A percentile compares a stretch with the other conserved stretches of the same genome.
Evolutionary conservation across 2,113 vertebrate genomes (phyloP).

Genomic region (Lichenostomus cassidix): DNA sequence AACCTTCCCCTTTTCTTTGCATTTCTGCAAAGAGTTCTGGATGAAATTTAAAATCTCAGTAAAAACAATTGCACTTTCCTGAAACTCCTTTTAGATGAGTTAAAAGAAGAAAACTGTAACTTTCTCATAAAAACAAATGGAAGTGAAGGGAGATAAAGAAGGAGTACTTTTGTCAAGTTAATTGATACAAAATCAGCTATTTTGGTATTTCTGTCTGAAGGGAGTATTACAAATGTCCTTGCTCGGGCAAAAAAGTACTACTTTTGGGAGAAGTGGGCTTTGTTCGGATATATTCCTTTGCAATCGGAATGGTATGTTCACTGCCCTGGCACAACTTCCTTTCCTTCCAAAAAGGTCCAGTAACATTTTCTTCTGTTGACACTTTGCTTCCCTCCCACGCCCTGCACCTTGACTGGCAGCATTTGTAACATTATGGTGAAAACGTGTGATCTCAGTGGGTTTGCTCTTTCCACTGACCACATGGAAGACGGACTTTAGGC

Average conservation of each 20-base stretch:
- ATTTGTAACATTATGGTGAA: neutral
- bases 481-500: neutral
- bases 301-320: neutral
- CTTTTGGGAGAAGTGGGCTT: neutral
- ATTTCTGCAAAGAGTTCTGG: neutral
- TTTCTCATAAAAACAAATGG: neutral
- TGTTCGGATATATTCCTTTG: neutral
- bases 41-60: neutral
- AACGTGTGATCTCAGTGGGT: neutral
- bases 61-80: neutral
- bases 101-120: neutral
- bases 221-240: neutral
- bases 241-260: neutral
- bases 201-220: neutral
- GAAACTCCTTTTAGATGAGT: neutral
- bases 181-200: neutral
- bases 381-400: neutral
- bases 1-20: neutral
- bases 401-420: neutral
- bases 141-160: neutral
- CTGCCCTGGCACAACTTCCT: neutral
- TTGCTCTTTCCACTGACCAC: neutral
- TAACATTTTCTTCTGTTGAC: neutral
- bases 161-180: neutral
- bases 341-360: neutral